phyloP scores from a whole-genome alignment of 1,140 invertebrate species.

The Hypsibius dujardini region DNA sequence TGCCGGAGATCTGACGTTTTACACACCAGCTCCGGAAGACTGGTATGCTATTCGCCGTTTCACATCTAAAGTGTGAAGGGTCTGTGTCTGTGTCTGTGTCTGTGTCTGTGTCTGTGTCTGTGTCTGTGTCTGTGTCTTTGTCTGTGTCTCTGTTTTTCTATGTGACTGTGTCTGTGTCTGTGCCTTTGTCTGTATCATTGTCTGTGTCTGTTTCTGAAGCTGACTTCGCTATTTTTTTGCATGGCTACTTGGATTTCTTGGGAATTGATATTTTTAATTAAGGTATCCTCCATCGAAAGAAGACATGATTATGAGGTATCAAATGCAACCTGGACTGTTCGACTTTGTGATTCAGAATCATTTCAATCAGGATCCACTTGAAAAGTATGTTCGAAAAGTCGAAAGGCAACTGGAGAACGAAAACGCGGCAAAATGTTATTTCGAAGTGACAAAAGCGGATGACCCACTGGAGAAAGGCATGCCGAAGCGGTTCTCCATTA shows the following conservation, averaged over 20 bases:
- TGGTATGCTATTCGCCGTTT: not conserved
- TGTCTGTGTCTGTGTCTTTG: no score
- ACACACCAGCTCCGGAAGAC: conserved; percentile 1
- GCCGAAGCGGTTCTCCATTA: not conserved
- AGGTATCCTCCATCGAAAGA: not conserved
- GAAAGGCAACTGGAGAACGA: not conserved
- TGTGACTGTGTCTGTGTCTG: no score
- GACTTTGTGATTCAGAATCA: not conserved
- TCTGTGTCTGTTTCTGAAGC: no score
- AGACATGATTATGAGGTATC: not conserved
- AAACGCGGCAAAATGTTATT: not conserved
- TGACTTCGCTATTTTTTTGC: no score
- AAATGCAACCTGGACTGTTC: conserved; percentile 1
- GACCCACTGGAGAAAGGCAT: not conserved
- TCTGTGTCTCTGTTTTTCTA: no score
- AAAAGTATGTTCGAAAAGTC: not conserved
- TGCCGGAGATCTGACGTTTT: not conserved
- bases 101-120: no score
- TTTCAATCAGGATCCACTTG: not conserved
- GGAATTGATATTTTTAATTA: no score
- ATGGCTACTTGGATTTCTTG: no score
- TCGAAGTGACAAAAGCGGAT: not conserved
- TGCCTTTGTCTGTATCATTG: no score
- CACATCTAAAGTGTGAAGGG: no score
- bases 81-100: no score